A percentile compares a stretch with the other conserved stretches of the same genome.
Evolutionary conservation across 2,797 vertebrate genomes (phyloP).

Genomic region (Petrocephalus sullivani): DNA sequence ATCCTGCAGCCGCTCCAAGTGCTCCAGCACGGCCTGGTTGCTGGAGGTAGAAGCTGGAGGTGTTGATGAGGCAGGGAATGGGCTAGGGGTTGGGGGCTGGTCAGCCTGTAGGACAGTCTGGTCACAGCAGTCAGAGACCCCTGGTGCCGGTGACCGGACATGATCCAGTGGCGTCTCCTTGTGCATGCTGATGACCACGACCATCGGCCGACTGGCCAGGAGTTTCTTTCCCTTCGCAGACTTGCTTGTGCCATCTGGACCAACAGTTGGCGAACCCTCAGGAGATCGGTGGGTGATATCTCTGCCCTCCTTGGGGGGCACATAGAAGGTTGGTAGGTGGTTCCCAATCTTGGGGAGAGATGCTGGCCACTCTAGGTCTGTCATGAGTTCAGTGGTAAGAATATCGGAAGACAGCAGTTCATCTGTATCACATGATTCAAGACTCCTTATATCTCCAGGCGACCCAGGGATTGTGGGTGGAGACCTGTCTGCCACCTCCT

Average conservation of each 20-base stretch:
- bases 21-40: conserved; percentile 48
- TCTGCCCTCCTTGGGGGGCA: conserved; percentile 66
- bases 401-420: conserved; percentile 24
- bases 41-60: conserved; percentile 27
- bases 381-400: conserved; percentile 17
- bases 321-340: conserved; percentile 83
- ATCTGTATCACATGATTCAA: neutral
- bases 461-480: conserved; percentile 16
- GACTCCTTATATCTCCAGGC: neutral
- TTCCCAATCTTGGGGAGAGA: conserved; percentile 56
- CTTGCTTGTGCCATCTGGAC: conserved; percentile 40
- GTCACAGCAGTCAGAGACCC: conserved; percentile 38
- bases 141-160: conserved; percentile 20
- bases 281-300: conserved; percentile 34
- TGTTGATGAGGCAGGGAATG: conserved; percentile 23
- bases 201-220: conserved; percentile 51
- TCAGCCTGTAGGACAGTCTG: conserved; percentile 41
- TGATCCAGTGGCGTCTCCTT: conserved; percentile 49
- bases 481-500: conserved; percentile 48
- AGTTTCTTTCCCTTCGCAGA: conserved; percentile 51
- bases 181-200: conserved; percentile 71
- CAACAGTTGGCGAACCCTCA: conserved; percentile 41
- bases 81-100: conserved; percentile 20
- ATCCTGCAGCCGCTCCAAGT: conserved; percentile 75
- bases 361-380: conserved; percentile 25